Evolutionary conservation across 2,113 vertebrate genomes (phyloP).

Genomic region (Cygnus atratus): DNA sequence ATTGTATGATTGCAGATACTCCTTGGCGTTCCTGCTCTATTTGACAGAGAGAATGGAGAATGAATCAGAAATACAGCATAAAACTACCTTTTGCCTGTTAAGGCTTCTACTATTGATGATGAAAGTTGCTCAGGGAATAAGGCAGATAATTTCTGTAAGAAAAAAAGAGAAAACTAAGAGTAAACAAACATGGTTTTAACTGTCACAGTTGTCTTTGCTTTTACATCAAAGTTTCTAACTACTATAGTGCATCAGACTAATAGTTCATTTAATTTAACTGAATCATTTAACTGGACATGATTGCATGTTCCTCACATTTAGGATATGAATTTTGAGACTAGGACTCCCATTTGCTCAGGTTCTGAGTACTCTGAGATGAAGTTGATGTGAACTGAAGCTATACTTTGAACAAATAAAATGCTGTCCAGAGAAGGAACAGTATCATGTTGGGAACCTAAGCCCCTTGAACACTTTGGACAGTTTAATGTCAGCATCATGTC

Average conservation of each 20-base stretch:
- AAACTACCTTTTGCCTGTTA: neutral
- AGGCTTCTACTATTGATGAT: neutral
- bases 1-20: neutral
- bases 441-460: neutral
- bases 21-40: neutral
- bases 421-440: neutral
- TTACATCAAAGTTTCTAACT: neutral
- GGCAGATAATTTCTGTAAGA: neutral
- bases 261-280: neutral
- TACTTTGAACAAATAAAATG: neutral
- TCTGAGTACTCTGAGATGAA: neutral
- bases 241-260: neutral
- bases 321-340: neutral
- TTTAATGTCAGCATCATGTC: neutral
- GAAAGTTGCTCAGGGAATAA: neutral
- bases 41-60: neutral
- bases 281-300: neutral
- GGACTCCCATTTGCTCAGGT: neutral
- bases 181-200: neutral
- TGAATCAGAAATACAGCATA: neutral
- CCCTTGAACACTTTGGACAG: neutral
- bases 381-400: neutral
- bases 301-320: neutral
- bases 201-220: neutral
- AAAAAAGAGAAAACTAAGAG: neutral